Percentiles rank a stretch among this genome's conserved stretches.
Conservation (phyloP, 2,888 invertebrate species). For the Gnatocerus cornutus region DNA sequence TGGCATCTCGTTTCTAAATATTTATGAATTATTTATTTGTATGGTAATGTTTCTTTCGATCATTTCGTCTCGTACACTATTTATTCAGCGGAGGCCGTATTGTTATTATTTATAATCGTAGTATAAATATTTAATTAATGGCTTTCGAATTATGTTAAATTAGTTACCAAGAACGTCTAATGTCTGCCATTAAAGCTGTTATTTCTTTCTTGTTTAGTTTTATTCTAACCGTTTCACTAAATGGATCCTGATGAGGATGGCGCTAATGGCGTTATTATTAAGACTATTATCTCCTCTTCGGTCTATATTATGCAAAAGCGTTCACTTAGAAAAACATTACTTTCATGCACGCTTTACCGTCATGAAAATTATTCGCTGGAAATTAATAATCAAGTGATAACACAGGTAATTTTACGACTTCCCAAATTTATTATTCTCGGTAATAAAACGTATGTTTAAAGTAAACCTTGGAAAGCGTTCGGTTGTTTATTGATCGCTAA, state of each 20-base stretch:
- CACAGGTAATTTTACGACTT: constrained; percentile 7
- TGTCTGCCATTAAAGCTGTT: constrained; percentile 12
- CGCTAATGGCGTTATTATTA: constrained; percentile 31
- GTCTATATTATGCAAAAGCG: constrained; percentile 23
- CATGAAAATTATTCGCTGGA: neutral
- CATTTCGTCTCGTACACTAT: constrained; percentile 9
- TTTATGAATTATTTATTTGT: constrained; percentile 24
- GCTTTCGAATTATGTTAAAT: constrained; percentile 30
- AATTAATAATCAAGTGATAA: constrained; percentile 4
- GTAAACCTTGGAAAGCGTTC: constrained; percentile 12
- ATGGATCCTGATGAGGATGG: constrained; percentile 22
- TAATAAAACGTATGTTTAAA: neutral
- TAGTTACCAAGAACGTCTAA: constrained; percentile 10
- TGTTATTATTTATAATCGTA: constrained; percentile 19
- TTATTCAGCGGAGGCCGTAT: constrained; percentile 8
- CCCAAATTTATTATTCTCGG: neutral
- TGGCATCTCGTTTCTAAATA: constrained; percentile 25
- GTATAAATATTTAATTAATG: constrained; percentile 40
- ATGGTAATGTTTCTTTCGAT: neutral
- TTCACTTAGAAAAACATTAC: constrained; percentile 21
- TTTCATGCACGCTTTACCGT: neutral
- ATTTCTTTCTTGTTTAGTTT: constrained; percentile 10
- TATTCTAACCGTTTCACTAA: constrained; percentile 19
- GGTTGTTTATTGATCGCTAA: constrained; percentile 19
- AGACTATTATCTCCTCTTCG: constrained; percentile 19